phyloP scores from a whole-genome alignment of 2,797 vertebrate species.

The Echeneis naucrates region DNA sequence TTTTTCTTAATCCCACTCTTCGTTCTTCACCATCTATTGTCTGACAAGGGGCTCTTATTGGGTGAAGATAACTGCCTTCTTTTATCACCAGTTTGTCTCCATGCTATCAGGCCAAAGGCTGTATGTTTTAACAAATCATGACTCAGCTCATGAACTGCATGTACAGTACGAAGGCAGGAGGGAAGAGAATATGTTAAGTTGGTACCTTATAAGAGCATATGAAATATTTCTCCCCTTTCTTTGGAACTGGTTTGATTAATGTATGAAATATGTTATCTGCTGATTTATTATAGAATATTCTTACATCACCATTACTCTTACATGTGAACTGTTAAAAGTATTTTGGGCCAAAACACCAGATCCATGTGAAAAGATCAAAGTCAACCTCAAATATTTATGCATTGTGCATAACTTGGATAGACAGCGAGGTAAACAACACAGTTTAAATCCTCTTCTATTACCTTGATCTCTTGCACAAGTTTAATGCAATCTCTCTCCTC shows the following conservation, averaged over 20 bases:
- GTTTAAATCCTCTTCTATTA: neutral
- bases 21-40: conserved; percentile 39
- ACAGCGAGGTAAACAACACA: neutral
- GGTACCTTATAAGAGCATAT: conserved; percentile 18
- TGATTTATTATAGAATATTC: conserved; percentile 7
- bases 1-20: conserved; percentile 31
- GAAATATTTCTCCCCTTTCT: neutral
- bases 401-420: neutral
- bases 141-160: conserved; percentile 56
- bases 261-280: neutral
- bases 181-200: conserved; percentile 10
- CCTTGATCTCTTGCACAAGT: neutral
- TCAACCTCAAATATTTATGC: conserved; percentile 1
- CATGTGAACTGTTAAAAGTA: neutral
- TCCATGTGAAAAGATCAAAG: neutral
- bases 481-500: neutral
- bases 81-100: conserved; percentile 57
- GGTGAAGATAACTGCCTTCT: conserved; percentile 42
- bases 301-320: neutral
- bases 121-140: conserved; percentile 61
- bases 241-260: neutral
- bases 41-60: conserved; percentile 48
- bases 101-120: conserved; percentile 52
- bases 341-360: neutral
- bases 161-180: conserved; percentile 39